These are phyloP conservation scores for Erpornis zantholeuca DNA, from an alignment of 2,113 vertebrate genomes.

Conservation along the genomic window DNA sequence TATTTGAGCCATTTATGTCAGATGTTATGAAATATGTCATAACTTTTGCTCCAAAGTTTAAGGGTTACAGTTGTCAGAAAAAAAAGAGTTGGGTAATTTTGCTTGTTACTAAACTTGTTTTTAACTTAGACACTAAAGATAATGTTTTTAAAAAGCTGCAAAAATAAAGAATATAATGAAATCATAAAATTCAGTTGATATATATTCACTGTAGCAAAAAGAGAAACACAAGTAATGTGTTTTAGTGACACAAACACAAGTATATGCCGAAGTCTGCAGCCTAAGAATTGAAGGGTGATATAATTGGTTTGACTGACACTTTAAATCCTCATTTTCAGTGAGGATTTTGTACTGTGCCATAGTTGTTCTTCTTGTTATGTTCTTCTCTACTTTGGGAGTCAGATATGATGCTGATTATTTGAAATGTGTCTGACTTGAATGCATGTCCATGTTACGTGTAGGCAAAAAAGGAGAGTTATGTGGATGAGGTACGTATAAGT, in stretches of 20 bases:
- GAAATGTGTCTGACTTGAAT: not conserved
- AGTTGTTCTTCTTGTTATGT: rapidly evolving
- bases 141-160: not conserved
- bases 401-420: not conserved
- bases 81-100: not conserved
- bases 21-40: not conserved
- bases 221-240: not conserved
- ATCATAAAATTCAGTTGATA: not conserved
- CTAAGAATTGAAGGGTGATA: not conserved
- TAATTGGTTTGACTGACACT: not conserved
- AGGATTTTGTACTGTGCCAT: not conserved
- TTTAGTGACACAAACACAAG: not conserved
- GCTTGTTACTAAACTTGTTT: not conserved
- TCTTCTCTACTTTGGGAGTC: not conserved
- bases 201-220: not conserved
- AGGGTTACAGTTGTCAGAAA: not conserved
- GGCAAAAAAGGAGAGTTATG: not conserved
- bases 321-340: not conserved
- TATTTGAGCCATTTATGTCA: not conserved
- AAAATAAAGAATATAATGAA: not conserved
- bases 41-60: not conserved
- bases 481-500: not conserved
- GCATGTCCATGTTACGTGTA: not conserved
- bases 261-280: not conserved
- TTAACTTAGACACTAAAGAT: not conserved